phyloP scores from a whole-genome alignment of 2,797 vertebrate genomes.

The Sebastes trivittatus region DNA sequence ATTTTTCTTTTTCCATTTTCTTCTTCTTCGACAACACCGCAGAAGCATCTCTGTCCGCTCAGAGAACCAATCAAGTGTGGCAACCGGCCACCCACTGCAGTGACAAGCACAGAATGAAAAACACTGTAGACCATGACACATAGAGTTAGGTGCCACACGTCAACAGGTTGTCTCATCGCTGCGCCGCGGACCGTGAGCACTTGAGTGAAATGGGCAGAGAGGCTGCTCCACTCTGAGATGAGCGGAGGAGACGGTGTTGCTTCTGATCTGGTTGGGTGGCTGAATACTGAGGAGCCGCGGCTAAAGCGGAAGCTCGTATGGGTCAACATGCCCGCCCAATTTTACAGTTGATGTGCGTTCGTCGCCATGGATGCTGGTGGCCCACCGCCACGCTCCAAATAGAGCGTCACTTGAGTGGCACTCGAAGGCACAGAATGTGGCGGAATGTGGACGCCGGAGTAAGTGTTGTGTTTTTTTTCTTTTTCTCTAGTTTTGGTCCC shows the following conservation, averaged over 20 bases:
- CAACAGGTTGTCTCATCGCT: slow-evolving; percentile 79
- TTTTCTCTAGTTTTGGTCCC: slow-evolving; percentile 18
- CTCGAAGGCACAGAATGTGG: slow-evolving; percentile 60
- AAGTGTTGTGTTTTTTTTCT: slow-evolving; percentile 17
- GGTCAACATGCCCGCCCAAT: slow-evolving; percentile 77
- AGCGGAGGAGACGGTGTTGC: slow-evolving; percentile 69
- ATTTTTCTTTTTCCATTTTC: slow-evolving; percentile 60
- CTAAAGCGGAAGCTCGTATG: slow-evolving; percentile 48
- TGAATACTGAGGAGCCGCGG: slow-evolving; percentile 63
- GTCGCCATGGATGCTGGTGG: slow-evolving; percentile 57
- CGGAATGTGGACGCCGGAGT: slow-evolving; percentile 42
- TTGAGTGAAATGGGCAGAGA: slow-evolving; percentile 76
- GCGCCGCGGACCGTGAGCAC: slow-evolving; percentile 61
- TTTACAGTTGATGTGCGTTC: slow-evolving; percentile 79
- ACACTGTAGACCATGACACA: slow-evolving; percentile 76
- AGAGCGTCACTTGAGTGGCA: slow-evolving; percentile 69
- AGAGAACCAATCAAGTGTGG: slow-evolving; percentile 70
- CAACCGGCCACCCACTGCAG: slow-evolving; percentile 64
- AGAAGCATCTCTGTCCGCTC: slow-evolving; percentile 65
- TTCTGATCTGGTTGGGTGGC: slow-evolving; percentile 70
- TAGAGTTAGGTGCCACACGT: slow-evolving; percentile 69
- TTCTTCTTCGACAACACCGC: slow-evolving; percentile 44
- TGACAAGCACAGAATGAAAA: slow-evolving; percentile 74
- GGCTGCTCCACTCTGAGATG: slow-evolving; percentile 65
- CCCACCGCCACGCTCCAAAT: slow-evolving; percentile 49